Evolutionary conservation across 2,113 vertebrate genomes (phyloP).

Genomic region (Pterocles orientalis): DNA sequence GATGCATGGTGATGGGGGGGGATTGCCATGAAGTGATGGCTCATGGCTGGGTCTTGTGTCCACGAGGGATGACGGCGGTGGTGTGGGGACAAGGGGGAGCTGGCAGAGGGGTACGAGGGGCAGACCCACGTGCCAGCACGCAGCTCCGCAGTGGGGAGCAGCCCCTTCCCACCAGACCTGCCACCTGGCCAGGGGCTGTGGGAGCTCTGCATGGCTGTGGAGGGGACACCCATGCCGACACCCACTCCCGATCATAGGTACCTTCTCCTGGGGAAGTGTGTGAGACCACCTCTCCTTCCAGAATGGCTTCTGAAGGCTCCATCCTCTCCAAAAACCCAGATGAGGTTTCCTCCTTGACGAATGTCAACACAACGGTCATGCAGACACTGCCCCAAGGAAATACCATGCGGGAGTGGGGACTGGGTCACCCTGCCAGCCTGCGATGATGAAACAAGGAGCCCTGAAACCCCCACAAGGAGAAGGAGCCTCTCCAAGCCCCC

Average conservation of each 20-base stretch:
- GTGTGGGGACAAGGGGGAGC: not conserved
- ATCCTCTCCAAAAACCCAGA: not conserved
- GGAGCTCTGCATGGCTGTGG: not conserved
- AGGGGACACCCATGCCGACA: not conserved
- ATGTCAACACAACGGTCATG: fast-evolving
- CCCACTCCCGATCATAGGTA: fast-evolving
- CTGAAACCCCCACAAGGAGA: fast-evolving
- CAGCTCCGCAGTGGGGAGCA: not conserved
- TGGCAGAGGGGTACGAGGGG: not conserved
- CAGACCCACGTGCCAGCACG: not conserved
- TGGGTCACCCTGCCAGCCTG: not conserved
- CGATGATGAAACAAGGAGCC: not conserved
- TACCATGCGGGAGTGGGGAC: fast-evolving
- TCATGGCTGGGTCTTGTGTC: not conserved
- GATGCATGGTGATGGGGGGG: not conserved
- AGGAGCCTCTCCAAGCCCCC: not conserved
- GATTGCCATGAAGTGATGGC: not conserved
- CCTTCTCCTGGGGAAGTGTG: not conserved
- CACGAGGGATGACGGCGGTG: fast-evolving
- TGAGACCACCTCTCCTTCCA: not conserved
- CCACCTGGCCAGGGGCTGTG: fast-evolving
- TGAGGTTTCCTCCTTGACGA: not conserved
- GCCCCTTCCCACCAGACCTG: not conserved
- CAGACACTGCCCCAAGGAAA: not conserved
- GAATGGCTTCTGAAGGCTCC: not conserved